Conservation (phyloP, 2,888 invertebrate species). For the Mesoligia furuncula region DNA sequence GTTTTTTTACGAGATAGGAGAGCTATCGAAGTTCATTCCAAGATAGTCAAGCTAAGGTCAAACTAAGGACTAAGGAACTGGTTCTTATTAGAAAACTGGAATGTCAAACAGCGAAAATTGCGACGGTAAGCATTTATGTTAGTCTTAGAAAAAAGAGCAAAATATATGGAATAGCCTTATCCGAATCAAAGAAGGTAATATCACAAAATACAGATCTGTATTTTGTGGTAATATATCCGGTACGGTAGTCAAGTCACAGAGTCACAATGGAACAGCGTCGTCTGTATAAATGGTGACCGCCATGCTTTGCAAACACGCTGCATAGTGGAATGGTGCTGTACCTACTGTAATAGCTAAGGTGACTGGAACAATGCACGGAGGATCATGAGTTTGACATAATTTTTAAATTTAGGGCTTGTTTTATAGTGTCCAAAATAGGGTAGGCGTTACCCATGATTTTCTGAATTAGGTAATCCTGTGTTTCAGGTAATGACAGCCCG, state of each 20-base stretch:
- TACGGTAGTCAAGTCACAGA: slow-evolving; percentile 29
- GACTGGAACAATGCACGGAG: neutral
- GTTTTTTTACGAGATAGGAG: neutral
- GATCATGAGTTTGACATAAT: too few species aligned
- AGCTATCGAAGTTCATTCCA: neutral
- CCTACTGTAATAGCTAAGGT: neutral
- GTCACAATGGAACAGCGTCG: slow-evolving; percentile 37
- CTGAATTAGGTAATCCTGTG: too few species aligned
- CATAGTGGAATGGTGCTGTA: neutral
- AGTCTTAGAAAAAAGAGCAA: neutral
- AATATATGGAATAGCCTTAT: slow-evolving; percentile 25
- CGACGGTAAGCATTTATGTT: too few species aligned
- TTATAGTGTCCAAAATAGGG: too few species aligned
- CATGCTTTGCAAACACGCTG: slow-evolving; percentile 16
- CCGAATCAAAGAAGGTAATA: slow-evolving; percentile 25
- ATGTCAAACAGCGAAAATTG: neutral
- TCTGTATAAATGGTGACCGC: slow-evolving; percentile 19
- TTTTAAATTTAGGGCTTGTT: too few species aligned
- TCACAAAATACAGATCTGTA: too few species aligned
- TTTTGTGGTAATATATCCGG: too few species aligned
- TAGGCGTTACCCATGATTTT: too few species aligned
- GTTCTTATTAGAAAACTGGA: neutral
- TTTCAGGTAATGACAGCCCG: too few species aligned
- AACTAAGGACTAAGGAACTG: too few species aligned
- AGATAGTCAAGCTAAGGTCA: neutral